Conservation (phyloP, 2,888 invertebrate species). For the Allolobophora icterica region DNA sequence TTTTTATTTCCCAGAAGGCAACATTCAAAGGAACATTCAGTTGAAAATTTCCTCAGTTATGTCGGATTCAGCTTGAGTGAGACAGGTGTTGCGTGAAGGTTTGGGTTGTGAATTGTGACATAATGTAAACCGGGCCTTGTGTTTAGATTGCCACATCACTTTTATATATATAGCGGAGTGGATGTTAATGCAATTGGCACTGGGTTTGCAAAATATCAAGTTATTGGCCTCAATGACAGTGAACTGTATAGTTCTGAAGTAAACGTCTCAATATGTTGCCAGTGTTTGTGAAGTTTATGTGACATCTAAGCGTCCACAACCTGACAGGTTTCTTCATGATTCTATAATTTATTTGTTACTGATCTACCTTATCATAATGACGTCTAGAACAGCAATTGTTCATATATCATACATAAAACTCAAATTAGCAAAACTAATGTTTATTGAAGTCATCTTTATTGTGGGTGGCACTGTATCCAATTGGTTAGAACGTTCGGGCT, state of each 20-base stretch:
- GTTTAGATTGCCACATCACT: neutral
- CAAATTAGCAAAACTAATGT: too few species aligned
- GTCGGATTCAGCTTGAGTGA: neutral
- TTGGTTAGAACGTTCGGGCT: too few species aligned
- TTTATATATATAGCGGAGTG: neutral
- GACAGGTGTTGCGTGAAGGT: neutral
- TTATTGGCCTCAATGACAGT: neutral
- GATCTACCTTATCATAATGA: neutral
- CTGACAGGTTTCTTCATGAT: too few species aligned
- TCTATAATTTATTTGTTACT: neutral
- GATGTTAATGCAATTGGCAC: neutral
- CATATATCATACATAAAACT: too few species aligned
- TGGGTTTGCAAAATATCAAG: neutral
- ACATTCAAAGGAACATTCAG: neutral
- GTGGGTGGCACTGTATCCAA: too few species aligned
- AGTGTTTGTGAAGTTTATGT: neutral
- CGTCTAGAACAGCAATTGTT: too few species aligned
- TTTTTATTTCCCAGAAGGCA: too few species aligned
- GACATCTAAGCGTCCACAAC: too few species aligned
- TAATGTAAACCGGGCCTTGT: neutral
- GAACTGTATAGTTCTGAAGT: conserved; percentile 7
- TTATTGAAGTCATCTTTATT: too few species aligned
- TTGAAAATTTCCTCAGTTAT: too few species aligned
- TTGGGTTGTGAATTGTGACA: conserved; percentile 3
- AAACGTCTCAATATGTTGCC: neutral